Evolutionary conservation across 1,140 invertebrate genomes (phyloP).

Genomic region (Stegodyphus dumicola): DNA sequence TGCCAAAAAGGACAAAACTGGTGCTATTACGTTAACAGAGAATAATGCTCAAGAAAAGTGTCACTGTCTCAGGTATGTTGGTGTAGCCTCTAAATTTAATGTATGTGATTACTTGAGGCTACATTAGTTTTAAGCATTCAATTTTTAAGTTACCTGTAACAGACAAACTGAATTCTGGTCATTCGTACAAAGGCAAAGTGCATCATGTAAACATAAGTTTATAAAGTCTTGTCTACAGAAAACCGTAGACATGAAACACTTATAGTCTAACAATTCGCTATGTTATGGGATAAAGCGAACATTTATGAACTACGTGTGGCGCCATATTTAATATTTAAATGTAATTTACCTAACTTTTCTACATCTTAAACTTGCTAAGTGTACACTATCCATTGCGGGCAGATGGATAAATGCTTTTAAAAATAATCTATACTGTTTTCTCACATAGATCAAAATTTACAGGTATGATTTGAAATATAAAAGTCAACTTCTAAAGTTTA

Average conservation of each 20-base stretch:
- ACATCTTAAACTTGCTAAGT: constrained; percentile 23
- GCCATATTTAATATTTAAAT: constrained; percentile 18
- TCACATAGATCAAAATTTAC: not conserved
- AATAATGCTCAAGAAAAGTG: not conserved
- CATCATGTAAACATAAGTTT: not conserved
- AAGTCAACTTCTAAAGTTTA: not conserved
- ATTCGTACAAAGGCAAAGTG: not conserved
- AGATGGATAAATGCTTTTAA: constrained; percentile 3
- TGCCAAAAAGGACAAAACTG: no score
- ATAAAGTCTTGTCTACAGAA: not conserved
- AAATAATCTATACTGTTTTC: not conserved
- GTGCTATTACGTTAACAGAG: no score
- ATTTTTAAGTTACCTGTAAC: not conserved
- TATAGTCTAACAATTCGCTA: not conserved
- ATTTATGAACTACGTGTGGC: constrained; percentile 7
- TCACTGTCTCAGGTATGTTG: not conserved
- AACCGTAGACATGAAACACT: not conserved
- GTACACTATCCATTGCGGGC: constrained; percentile 21
- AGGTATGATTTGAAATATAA: not conserved
- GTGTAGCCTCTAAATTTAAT: not conserved
- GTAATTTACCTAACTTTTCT: not conserved
- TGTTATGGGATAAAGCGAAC: not conserved
- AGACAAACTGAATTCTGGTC: not conserved
- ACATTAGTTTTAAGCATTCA: not conserved
- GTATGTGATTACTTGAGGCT: not conserved